These are phyloP conservation scores for Cossypha niveicapilla DNA, from an alignment of 2,797 vertebrate genomes.

Conservation along the genomic window DNA sequence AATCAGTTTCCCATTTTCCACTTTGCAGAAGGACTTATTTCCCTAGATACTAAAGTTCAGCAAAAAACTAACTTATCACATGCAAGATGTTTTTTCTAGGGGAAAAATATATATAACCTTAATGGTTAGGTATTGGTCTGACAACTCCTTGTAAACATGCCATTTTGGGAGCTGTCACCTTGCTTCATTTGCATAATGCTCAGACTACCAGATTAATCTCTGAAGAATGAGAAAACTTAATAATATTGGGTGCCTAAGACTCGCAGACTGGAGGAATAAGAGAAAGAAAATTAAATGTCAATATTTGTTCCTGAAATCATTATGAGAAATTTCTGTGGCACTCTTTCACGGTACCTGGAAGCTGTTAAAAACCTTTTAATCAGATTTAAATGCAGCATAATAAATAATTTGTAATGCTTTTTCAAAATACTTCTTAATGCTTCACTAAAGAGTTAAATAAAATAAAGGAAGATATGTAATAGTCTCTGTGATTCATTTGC, in stretches of 20 bases:
- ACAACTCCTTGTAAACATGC: background rate
- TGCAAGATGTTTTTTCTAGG: background rate
- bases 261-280: background rate
- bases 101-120: background rate
- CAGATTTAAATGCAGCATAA: background rate
- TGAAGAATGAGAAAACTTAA: background rate
- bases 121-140: background rate
- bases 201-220: background rate
- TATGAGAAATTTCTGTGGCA: background rate
- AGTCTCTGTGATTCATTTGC: background rate
- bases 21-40: background rate
- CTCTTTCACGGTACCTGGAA: background rate
- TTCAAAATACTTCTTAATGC: background rate
- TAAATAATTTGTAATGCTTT: background rate
- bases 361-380: background rate
- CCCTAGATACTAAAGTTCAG: background rate
- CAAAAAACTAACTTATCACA: background rate
- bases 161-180: background rate
- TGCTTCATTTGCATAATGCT: background rate
- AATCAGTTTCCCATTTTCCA: background rate
- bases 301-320: conserved; percentile 5
- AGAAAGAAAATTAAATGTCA: conserved; percentile 21
- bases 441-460: background rate
- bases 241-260: background rate
- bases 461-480: background rate